Percentiles rank a stretch among this genome's conserved stretches.
These are phyloP conservation scores for Periophthalmodon schlosseri DNA, from an alignment of 2,113 vertebrate genomes.

Conservation along the genomic window DNA sequence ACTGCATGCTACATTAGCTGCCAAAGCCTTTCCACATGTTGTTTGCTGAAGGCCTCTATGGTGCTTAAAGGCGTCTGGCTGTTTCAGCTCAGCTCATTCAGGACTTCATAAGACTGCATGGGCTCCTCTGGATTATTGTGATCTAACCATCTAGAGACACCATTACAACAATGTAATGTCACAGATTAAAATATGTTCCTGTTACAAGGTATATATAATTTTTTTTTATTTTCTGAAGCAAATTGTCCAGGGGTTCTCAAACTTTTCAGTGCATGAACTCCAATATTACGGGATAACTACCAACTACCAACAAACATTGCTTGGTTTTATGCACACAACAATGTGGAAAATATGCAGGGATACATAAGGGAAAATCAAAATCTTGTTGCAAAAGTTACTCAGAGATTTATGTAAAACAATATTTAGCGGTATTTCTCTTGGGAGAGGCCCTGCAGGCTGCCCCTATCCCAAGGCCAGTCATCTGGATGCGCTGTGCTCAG, in stretches of 20 bases:
- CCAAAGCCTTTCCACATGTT: constrained; percentile 79
- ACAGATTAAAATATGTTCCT: background rate
- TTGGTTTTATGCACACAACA: background rate
- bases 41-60: constrained; percentile 72
- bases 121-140: constrained; percentile 34
- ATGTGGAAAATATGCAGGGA: background rate
- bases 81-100: constrained; percentile 61
- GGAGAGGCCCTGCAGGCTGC: constrained; percentile 59
- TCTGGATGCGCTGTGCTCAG: constrained; percentile 52
- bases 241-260: too few species aligned
- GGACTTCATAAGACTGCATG: constrained; percentile 26
- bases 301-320: background rate
- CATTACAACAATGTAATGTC: background rate
- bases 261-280: too few species aligned
- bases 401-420: constrained; percentile 25
- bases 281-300: too few species aligned
- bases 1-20: constrained; percentile 75
- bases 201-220: too few species aligned
- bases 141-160: background rate
- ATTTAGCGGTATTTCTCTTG: constrained; percentile 42
- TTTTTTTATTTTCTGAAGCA: too few species aligned
- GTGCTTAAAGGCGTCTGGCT: constrained; percentile 68
- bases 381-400: background rate
- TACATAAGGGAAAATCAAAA: background rate
- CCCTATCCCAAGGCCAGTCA: constrained; percentile 59